Conservation (phyloP, 2,888 invertebrate species). For the Hymenopus coronatus region DNA sequence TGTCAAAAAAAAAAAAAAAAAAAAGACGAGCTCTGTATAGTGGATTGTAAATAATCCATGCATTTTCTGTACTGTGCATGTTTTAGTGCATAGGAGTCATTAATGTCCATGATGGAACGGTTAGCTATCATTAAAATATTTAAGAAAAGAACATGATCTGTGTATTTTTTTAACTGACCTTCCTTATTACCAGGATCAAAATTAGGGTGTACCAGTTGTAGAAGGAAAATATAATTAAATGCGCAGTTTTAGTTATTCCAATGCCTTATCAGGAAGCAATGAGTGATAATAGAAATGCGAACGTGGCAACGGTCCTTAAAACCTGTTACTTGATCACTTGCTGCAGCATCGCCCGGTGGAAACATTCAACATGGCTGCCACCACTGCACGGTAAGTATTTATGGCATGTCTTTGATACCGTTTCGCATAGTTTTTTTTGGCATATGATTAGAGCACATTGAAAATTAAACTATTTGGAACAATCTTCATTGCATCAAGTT, state of each 20-base stretch:
- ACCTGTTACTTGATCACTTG: neutral
- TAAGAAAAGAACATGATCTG: slow-evolving; percentile 4
- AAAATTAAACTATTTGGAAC: too few species aligned
- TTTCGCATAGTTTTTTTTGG: too few species aligned
- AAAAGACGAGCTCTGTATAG: slow-evolving; percentile 25
- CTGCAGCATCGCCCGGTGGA: neutral
- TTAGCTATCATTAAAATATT: slow-evolving; percentile 23
- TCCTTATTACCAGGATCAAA: neutral
- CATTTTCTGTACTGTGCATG: slow-evolving; percentile 44
- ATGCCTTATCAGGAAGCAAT: neutral
- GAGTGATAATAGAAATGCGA: neutral
- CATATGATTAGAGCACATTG: too few species aligned
- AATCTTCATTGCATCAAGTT: too few species aligned
- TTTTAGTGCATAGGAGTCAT: slow-evolving; percentile 46
- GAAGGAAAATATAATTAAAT: neutral
- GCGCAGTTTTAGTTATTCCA: neutral
- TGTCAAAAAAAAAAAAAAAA: neutral
- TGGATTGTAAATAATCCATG: slow-evolving; percentile 32
- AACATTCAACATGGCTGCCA: neutral
- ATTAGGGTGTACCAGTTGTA: neutral
- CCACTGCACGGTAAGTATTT: neutral
- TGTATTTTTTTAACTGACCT: neutral
- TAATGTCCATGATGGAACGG: slow-evolving; percentile 24
- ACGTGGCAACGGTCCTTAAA: neutral
- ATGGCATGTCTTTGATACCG: too few species aligned